Evolutionary conservation across 1,140 invertebrate genomes (phyloP), one percentile per base, ranked within the genome.

Genomic region (Drosophila pachea): DNA sequence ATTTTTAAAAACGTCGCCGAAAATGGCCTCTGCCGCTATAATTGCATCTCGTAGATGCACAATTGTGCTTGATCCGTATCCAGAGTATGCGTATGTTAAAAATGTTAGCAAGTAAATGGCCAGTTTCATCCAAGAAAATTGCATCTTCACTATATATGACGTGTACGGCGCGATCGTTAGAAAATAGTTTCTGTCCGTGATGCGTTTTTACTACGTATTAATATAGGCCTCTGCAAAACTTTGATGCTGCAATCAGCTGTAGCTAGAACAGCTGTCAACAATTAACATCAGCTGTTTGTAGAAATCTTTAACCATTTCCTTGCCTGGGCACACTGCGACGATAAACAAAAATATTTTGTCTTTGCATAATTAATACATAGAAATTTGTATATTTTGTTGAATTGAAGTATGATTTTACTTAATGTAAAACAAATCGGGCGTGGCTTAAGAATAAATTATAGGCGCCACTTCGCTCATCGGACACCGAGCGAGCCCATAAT

Each of bases 91-190:
- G 86, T 95, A 96, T 2, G 93, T 94, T 22, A 94, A 77, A 88
- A 96, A 95, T 14, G 95, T 95, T 62, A 95, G 83, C 11, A 91
- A 68, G 87, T 95, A 95, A 76, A 95, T 92, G 12, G 94, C 91
- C 47, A 94, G 90, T 89, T 95, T 95, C 75, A 92, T 93, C 88
- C 95, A 95, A 1, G 93, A 92, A 64, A 94, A 92, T 73, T 93
- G 92, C 93, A 94, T 88, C 45, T 29, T 22, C 22, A 1, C 22
- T 9, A 8, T 31, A 4, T 22, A 31, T 45, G 5, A 1, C 33
- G 32, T 42, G 5, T 64, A 4, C n/a, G 12, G 0, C 54, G 22
- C 3, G 7, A 58, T 3, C 7, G 31, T 11, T 5, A 14, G 35
- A 5, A 6, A 48, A 16, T 36, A 36, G 14, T 36, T 14, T 5